phyloP scores from a whole-genome alignment of 2,113 vertebrate species.

The Antennarius striatus region DNA sequence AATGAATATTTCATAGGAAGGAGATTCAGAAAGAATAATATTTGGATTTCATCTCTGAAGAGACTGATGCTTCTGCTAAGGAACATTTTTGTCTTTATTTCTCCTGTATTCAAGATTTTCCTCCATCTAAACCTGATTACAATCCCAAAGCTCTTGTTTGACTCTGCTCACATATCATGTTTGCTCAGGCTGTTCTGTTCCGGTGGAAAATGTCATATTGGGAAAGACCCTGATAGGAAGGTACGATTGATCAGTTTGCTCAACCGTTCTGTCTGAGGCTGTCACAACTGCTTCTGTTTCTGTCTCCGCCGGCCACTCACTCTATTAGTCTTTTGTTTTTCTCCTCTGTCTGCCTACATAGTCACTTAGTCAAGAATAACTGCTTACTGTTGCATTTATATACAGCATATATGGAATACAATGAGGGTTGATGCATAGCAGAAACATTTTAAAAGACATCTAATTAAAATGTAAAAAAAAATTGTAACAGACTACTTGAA shows the following conservation, averaged over 20 bases:
- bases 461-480: no score
- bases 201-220: constrained; percentile 46
- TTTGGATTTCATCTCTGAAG: no score
- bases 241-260: constrained; percentile 33
- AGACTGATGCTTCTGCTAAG: no score
- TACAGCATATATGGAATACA: no score
- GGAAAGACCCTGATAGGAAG: constrained; percentile 9
- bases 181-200: constrained; percentile 43
- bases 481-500: no score
- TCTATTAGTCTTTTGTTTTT: neutral
- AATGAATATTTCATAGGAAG: no score
- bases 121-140: constrained; percentile 27
- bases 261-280: neutral
- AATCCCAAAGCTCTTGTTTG: constrained; percentile 41
- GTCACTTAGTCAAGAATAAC: neutral
- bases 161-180: constrained; percentile 29
- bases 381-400: neutral
- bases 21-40: no score
- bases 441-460: no score
- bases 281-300: neutral
- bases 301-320: neutral
- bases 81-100: no score
- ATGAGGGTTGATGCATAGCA: no score
- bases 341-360: neutral
- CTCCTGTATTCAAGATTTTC: no score